phyloP scores from a whole-genome alignment of 2,113 vertebrate species.

The Sinocyclocheilus grahami region DNA sequence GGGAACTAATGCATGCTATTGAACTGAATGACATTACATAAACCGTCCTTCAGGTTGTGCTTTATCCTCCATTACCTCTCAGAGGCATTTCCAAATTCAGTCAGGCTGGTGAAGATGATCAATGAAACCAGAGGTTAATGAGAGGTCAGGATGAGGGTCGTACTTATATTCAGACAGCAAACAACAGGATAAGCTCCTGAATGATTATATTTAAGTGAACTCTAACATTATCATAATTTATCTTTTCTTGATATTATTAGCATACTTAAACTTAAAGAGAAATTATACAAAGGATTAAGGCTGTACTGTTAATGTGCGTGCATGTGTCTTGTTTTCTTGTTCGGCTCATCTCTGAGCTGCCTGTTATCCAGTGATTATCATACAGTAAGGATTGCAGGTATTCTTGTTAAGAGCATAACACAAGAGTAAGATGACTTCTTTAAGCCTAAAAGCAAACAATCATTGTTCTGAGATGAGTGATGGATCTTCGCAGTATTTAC shows the following conservation, averaged over 20 bases:
- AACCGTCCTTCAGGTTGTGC: slow-evolving; percentile 39
- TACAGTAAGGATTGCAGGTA: slow-evolving; percentile 38
- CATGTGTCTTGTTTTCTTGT: background rate
- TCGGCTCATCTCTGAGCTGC: slow-evolving; percentile 24
- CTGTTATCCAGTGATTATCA: slow-evolving; percentile 37
- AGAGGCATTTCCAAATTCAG: slow-evolving; percentile 49
- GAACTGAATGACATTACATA: slow-evolving; percentile 44
- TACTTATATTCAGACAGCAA: background rate
- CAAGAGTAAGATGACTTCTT: background rate
- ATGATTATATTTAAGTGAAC: background rate
- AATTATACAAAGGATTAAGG: background rate
- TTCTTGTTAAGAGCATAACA: slow-evolving; percentile 8
- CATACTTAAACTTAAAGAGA: background rate
- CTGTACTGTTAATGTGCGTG: background rate
- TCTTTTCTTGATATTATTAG: background rate
- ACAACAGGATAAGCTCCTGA: background rate
- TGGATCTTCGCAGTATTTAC: background rate
- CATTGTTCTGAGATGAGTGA: slow-evolving; percentile 31
- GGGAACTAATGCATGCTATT: slow-evolving; percentile 36
- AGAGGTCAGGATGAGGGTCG: slow-evolving; percentile 28
- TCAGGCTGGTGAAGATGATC: slow-evolving; percentile 54
- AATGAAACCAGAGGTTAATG: slow-evolving; percentile 51
- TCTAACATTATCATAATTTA: background rate
- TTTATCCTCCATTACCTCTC: slow-evolving; percentile 40
- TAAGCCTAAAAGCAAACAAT: slow-evolving; percentile 43